Evolutionary conservation across 1,140 invertebrate genomes (phyloP), one percentile per base, ranked within the genome.

Genomic region (Diorhabda carinulata): DNA sequence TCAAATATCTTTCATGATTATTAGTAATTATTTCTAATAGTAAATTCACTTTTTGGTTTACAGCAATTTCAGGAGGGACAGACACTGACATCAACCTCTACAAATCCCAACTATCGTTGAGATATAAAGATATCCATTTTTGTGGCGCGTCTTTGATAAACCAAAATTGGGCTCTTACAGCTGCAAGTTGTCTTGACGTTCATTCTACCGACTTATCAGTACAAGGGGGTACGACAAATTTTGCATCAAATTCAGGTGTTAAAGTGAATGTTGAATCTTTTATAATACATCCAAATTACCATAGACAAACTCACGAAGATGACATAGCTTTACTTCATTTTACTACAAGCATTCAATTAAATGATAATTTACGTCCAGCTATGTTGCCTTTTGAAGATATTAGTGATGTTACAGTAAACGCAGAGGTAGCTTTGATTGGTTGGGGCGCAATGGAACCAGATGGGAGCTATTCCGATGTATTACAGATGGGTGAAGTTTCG

Each of bases 31-130:
- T 25, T 25, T 25, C 25, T 25, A 1, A 25, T 25, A 25, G 25
- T 25, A 25, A 25, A 25, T 25, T 60, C 58, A 7, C 41, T n/a
- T 60, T 6, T 42, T 60, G n/a, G 58, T 40, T 42, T 25, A 43
- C 47, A 52, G 47, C 47, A 8, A 83, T 86, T 68, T 82, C 88
- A 52, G 85, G 84, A 40, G 86, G 86, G n/a, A 70, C 70, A 25
- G 61, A 77, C 2, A 79, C 82, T 42, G 75, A 73, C n/a, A 84
- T 87, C 43, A 75, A 81, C 25, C 74, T 82, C 43, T 85, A 83
- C 69, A 86, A 86, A 52, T 88, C 83, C 76, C 82, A 83, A 78
- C 79, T 82, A 61, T 85, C 85, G 9, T 71, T 89, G 10, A 44
- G 67, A 52, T 65, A 40, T 52, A 66, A 40, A n/a, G 40, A 60